Conservation (phyloP, 2,797 vertebrate genomes). For the Diplodus puntazzo region DNA sequence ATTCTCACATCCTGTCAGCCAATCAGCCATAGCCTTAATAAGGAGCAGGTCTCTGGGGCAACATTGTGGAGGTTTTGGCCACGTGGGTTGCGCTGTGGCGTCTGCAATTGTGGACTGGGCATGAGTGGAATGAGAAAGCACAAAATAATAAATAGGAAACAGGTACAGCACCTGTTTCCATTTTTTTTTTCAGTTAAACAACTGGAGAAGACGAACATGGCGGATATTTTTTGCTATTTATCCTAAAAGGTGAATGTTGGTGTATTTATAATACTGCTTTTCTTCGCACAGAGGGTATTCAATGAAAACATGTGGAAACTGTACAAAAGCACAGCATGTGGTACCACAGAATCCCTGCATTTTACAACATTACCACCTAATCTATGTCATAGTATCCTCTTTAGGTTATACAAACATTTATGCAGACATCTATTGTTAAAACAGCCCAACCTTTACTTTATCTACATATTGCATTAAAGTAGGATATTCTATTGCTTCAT, state of each 20-base stretch:
- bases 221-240: neutral
- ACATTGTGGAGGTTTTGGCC: constrained; percentile 67
- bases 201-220: neutral
- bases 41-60: constrained; percentile 72
- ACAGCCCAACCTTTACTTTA: neutral
- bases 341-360: neutral
- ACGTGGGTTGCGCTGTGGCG: constrained; percentile 54
- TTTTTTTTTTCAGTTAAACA: neutral
- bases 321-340: neutral
- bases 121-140: constrained; percentile 32
- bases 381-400: constrained; percentile 1
- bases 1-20: constrained; percentile 49
- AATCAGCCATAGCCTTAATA: constrained; percentile 71
- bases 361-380: neutral
- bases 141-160: neutral
- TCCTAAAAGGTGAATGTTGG: neutral
- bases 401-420: constrained; percentile 7
- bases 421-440: constrained; percentile 1
- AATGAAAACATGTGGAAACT: neutral
- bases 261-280: neutral
- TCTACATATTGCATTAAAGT: constrained; percentile 2
- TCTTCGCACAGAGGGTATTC: neutral
- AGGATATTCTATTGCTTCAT: constrained; percentile 13
- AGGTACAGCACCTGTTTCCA: neutral
- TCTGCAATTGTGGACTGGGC: constrained; percentile 17